Conservation (phyloP, 2,888 invertebrate species). For the Tiphia femorata region DNA sequence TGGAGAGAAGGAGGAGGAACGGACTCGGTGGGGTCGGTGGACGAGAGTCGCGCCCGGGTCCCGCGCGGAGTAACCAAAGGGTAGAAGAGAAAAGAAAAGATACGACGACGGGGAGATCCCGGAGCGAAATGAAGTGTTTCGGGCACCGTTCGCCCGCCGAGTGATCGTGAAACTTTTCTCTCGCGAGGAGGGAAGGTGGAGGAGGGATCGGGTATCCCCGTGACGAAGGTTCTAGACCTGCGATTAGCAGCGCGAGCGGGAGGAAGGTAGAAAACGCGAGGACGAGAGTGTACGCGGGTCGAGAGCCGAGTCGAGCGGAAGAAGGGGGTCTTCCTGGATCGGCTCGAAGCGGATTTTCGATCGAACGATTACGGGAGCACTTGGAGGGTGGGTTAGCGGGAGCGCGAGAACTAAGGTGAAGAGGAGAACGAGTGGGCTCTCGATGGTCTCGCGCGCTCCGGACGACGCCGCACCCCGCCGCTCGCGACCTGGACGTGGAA, state of each 20-base stretch:
- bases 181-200: neutral
- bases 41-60: neutral
- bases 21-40: neutral
- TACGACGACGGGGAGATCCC: neutral
- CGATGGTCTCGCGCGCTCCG: too few species aligned
- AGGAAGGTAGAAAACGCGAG: too few species aligned
- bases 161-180: neutral
- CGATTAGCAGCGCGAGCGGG: too few species aligned
- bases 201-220: neutral
- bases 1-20: conserved; percentile 28
- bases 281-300: too few species aligned
- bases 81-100: too few species aligned
- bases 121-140: neutral
- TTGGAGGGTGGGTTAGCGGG: conserved; percentile 20
- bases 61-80: too few species aligned
- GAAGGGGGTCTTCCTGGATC: conserved; percentile 22
- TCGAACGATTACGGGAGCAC: conserved; percentile 28
- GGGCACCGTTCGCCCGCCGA: neutral
- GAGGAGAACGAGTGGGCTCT: neutral
- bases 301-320: too few species aligned
- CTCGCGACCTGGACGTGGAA: conserved; percentile 7
- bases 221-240: too few species aligned
- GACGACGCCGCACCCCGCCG: too few species aligned
- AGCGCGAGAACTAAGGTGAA: conserved; percentile 21
- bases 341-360: conserved; percentile 48